phyloP scores from a whole-genome alignment of 2,113 vertebrate species.

The Brienomyrus brachyistius region DNA sequence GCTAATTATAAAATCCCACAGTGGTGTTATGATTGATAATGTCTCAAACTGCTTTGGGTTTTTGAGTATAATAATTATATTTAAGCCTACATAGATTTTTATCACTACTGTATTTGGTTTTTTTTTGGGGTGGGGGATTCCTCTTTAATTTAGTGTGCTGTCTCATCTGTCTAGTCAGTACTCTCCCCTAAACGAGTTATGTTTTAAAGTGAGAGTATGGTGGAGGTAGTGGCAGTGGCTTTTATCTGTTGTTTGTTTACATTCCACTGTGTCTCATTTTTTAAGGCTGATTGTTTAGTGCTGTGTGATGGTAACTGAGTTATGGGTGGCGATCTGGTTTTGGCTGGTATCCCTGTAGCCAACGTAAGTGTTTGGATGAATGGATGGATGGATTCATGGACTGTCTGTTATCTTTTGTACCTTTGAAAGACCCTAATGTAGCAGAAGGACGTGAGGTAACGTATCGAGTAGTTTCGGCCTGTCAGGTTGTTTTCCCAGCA shows the following conservation, averaged over 20 bases:
- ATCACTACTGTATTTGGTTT: background rate
- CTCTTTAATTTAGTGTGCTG: background rate
- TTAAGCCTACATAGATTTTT: background rate
- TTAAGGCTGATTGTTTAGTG: background rate
- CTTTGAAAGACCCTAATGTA: background rate
- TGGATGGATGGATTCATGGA: background rate
- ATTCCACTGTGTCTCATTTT: background rate
- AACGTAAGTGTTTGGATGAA: background rate
- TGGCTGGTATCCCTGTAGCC: background rate
- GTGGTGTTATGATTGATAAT: background rate
- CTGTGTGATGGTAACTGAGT: background rate
- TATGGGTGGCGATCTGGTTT: background rate
- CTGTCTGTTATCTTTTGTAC: background rate
- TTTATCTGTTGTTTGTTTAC: background rate
- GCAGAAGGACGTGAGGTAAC: too few species aligned
- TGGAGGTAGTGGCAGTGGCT: background rate
- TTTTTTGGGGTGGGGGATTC: background rate
- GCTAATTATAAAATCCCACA: background rate
- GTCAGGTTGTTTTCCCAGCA: background rate
- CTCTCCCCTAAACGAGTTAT: background rate
- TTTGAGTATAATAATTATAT: background rate
- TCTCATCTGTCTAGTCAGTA: background rate
- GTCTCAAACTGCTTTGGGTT: background rate
- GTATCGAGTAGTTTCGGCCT: background rate
- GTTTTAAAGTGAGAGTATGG: background rate